Base-by-base conservation (phyloP, 2,113 vertebrate species). In the Vidua macroura region DNA sequence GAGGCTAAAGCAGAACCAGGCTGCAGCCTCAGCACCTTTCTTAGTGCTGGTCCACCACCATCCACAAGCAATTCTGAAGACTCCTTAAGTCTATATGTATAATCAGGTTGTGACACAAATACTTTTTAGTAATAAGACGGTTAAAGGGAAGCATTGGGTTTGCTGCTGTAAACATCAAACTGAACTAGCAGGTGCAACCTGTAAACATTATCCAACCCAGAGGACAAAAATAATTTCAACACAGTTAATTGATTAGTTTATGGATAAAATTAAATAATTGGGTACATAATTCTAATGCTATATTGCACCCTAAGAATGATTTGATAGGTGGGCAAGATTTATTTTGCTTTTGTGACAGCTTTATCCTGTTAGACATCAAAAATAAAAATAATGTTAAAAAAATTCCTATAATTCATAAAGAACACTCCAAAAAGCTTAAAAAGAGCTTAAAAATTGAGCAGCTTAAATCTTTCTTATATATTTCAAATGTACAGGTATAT, bases 261-360 rank as follows among this genome's bases (percentile, higher is more conserved):
- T 10, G n/a, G 48, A n/a, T 37, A 67, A 91, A 75, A 85, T 69
- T 31, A 80, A 91, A 63, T 58, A 69, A 46, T 55, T 80, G 1
- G 10, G 18, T 44, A 15, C 3, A 58, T 7, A 0, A 0, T 53
- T 84, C 23, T 82, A 37, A 59, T 2, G 6, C 52, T 64, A 18
- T 44, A 75, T 48, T 2, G 1, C 31, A 22, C 17, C 1, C 2
- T 8, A 52, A 33, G 16, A 82, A 51, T 48, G 1, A 72, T 53
- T 49, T 67, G 41, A 92, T 73, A 92, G 52, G 53, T 1, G 3
- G 17, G 31, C 4, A 63, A 88, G 28, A 69, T 85, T 92, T 80
- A 79, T 83, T 82, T 85, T 41, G 18, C n/a, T 6, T 85, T 91
- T 79, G 21, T 91, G 77, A 90, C 43, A 74, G 27, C 15, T 92